Conservation (phyloP, 2,113 vertebrate genomes). For the Vimba vimba region DNA sequence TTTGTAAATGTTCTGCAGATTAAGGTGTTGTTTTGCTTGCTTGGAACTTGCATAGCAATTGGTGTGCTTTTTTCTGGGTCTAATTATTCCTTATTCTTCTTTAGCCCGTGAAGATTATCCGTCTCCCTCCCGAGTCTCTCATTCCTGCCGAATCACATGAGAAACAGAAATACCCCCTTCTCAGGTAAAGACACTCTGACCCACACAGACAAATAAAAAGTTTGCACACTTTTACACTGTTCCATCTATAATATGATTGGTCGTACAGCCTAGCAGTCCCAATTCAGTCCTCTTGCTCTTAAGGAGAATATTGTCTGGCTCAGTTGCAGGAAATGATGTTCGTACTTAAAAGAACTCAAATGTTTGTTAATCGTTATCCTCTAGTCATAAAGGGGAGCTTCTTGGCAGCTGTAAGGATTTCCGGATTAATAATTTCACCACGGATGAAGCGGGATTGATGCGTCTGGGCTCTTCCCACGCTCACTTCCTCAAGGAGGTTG, state of each 20-base stretch:
- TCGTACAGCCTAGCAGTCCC: not conserved
- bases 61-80: not conserved
- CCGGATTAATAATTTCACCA: constrained; percentile 81
- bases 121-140: constrained; percentile 83
- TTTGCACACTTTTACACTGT: not conserved
- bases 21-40: not conserved
- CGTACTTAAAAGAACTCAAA: not conserved
- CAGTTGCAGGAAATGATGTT: not conserved
- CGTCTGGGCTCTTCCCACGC: constrained; percentile 71
- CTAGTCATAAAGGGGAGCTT: constrained; percentile 83
- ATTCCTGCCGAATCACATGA: constrained; percentile 80
- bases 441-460: constrained; percentile 75
- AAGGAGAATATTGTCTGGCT: not conserved
- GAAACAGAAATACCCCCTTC: constrained; percentile 82
- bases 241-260: not conserved
- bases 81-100: constrained; percentile 10
- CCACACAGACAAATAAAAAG: not conserved
- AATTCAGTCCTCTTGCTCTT: not conserved
- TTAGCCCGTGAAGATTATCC: constrained; percentile 74
- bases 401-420: constrained; percentile 89
- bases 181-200: constrained; percentile 78
- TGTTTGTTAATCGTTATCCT: constrained; percentile 28
- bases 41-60: not conserved
- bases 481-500: constrained; percentile 30
- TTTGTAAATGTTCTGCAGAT: not conserved